Evolutionary conservation across 2,797 vertebrate genomes (phyloP), one percentile per base, ranked within the genome.

Genomic region (Diceros bicornis): DNA sequence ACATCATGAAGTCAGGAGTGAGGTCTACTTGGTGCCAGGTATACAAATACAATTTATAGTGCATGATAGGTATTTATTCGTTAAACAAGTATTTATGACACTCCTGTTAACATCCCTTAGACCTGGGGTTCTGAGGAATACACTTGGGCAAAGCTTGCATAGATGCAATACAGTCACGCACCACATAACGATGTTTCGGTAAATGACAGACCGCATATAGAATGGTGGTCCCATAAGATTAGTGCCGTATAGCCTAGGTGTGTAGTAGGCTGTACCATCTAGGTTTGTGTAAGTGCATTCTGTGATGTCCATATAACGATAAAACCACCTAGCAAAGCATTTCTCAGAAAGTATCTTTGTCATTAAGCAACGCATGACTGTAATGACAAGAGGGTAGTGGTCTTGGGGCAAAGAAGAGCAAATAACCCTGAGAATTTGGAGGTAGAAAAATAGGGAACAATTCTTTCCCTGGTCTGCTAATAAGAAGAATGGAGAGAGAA

Each of bases 371-470:
- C 14, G 14, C 50, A 16, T 14, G 50, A 52, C 50, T 52, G 3
- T 52, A 20, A 55, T 3, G 79, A 23, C 50, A 69, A 50, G 59
- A 84, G 0, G 7, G 64, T 2, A 12, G 17, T 62, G 69, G 32
- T n/a, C 13, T 7, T 55, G 44, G 18, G 81, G 27, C 66, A 50
- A 59, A 7, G 23, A 14, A 47, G 20, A 29, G 1, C 7, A 2
- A 23, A 18, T 13, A 34, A 7, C 4, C 0, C 12, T 6, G 27
- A 77, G 78, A 27, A 1, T 14, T 4, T 8, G 44, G 4, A 25
- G 34, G 4, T 21, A 18, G 12, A n/a, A n/a, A 68, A 25, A 9
- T 3, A 12, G 27, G 47, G 2, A 77, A 5, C 14, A 1, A 3
- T 34, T 89, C 50, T 32, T 3, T 81, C 29, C 9, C 4, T 7